These are phyloP conservation scores for Gymnothorax reevesii DNA, from an alignment of 2,797 vertebrate species.

Conservation along the genomic window DNA sequence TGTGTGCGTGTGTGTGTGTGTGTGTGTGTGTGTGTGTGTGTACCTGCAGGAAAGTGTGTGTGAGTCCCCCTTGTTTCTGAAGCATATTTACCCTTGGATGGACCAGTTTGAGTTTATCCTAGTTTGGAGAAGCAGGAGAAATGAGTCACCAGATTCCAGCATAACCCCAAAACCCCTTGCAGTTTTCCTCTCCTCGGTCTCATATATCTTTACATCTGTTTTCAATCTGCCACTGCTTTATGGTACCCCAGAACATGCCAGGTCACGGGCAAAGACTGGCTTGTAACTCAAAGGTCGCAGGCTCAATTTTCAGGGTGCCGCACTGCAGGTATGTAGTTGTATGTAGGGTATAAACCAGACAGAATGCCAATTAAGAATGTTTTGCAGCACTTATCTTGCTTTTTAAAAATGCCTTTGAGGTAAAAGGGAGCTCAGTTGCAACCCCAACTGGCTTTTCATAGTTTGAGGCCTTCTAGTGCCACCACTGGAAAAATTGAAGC, in stretches of 20 bases:
- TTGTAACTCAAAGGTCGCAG: not conserved
- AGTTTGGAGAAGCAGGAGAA: not conserved
- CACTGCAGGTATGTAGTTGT: not conserved
- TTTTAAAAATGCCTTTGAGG: not conserved
- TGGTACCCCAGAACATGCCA: not conserved
- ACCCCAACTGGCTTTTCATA: too few species aligned
- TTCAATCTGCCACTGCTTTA: not conserved
- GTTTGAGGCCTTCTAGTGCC: too few species aligned
- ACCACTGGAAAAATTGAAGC: too few species aligned
- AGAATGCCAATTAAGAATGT: too few species aligned
- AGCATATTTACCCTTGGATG: not conserved
- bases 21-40: constrained; percentile 15
- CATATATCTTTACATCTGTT: not conserved
- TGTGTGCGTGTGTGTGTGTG: constrained; percentile 25
- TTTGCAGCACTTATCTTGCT: not conserved
- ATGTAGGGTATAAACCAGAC: not conserved
- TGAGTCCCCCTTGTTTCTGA: not conserved
- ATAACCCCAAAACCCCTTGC: not conserved
- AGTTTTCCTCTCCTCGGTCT: not conserved
- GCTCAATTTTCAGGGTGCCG: not conserved
- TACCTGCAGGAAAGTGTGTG: constrained; percentile 20
- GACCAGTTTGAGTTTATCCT: constrained; percentile 17
- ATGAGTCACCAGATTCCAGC: constrained; percentile 4
- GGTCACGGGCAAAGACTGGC: not conserved
- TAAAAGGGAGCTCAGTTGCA: too few species aligned